Percentiles rank a stretch among this genome's conserved stretches.
phyloP scores from a whole-genome alignment of 2,888 invertebrate species.

The Steinernema hermaphroditum region DNA sequence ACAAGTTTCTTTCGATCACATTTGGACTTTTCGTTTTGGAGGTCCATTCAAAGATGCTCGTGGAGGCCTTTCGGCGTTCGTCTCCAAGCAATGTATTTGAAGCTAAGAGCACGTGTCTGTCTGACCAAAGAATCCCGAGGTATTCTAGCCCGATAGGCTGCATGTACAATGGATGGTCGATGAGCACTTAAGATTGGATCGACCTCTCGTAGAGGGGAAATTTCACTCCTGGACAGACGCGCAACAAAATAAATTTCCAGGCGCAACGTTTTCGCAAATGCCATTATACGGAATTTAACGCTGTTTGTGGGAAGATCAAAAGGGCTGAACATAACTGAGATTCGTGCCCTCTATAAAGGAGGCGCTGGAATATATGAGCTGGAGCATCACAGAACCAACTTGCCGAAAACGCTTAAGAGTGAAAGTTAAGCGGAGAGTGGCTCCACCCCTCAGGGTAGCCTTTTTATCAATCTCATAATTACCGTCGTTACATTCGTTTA shows the following conservation, averaged over 20 bases:
- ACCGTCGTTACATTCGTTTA: conserved; percentile 12
- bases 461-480: conserved; percentile 17
- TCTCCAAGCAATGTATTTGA: neutral
- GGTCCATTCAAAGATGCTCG: conserved; percentile 12
- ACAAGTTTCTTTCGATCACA: conserved; percentile 11
- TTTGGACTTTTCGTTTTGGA: neutral
- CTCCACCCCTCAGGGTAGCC: neutral
- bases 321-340: neutral
- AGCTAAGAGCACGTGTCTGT: neutral
- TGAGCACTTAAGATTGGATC: no score
- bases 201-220: no score
- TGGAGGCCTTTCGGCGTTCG: neutral
- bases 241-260: neutral
- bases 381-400: no score
- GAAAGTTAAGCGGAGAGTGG: neutral
- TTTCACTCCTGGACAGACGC: neutral
- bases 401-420: no score
- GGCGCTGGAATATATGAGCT: no score
- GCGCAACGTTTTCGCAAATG: neutral
- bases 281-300: neutral
- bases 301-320: neutral
- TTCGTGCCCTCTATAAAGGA: no score
- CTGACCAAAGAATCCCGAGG: neutral
- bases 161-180: no score
- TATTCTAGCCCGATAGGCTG: no score